Conservation (phyloP, 2,888 invertebrate genomes). For the Diogma glabrata region DNA sequence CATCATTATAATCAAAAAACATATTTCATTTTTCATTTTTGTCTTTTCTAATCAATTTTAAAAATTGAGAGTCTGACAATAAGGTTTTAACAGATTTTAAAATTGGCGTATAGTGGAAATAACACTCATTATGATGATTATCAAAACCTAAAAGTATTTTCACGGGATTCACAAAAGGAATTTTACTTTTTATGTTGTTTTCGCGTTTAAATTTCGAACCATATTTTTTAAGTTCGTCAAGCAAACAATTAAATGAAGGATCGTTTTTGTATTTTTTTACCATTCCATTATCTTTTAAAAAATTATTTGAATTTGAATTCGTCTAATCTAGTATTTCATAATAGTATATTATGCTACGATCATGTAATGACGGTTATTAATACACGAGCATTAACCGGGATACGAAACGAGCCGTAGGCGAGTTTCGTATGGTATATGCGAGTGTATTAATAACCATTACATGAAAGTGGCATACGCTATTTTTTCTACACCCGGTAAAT, state of each 20-base stretch:
- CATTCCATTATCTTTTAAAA: neutral
- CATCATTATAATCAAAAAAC: no score
- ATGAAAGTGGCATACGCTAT: no score
- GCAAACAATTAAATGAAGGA: neutral
- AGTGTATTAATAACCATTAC: no score
- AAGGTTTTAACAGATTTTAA: conserved; percentile 11
- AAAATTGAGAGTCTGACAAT: conserved; percentile 12
- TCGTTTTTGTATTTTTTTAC: neutral
- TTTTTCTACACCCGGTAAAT: no score
- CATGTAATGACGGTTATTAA: no score
- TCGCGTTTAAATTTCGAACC: neutral
- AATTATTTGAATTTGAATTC: neutral
- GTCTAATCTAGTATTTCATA: neutral
- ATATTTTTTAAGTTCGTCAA: neutral
- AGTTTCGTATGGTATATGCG: no score
- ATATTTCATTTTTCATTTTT: no score
- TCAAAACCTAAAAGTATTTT: conserved; percentile 10
- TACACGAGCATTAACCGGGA: no score
- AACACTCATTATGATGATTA: conserved; percentile 12
- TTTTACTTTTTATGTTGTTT: neutral
- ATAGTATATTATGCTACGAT: no score
- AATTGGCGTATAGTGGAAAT: conserved; percentile 15
- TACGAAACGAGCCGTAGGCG: no score
- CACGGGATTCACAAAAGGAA: conserved; percentile 9
- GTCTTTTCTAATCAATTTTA: no score